Conservation (phyloP, 2,888 invertebrate species). For the Sturmia bella region DNA sequence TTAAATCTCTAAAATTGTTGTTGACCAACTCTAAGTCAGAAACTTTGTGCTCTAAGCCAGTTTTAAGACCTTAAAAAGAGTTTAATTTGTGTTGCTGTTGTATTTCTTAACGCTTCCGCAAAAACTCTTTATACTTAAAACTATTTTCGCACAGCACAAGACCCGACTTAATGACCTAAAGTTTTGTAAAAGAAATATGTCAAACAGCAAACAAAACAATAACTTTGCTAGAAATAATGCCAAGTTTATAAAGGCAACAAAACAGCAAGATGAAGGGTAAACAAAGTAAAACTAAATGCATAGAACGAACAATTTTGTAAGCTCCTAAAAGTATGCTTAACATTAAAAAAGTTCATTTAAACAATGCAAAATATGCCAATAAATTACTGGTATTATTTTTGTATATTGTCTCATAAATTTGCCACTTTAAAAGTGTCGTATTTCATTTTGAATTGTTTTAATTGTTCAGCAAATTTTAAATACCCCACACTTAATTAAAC, state of each 20-base stretch:
- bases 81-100: no score
- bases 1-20: no score
- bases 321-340: slow-evolving; percentile 49
- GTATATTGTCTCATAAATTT: not conserved
- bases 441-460: slow-evolving; percentile 14
- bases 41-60: no score
- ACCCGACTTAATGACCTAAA: slow-evolving; percentile 47
- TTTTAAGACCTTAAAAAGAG: no score
- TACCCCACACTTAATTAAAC: slow-evolving; percentile 48
- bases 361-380: slow-evolving; percentile 19
- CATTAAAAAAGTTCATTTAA: slow-evolving; percentile 29
- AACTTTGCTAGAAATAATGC: slow-evolving; percentile 35
- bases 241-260: slow-evolving; percentile 19
- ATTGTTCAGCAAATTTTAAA: not conserved
- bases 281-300: not conserved
- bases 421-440: not conserved
- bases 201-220: slow-evolving; percentile 19
- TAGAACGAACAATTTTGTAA: slow-evolving; percentile 19
- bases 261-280: not conserved
- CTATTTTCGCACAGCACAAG: not conserved
- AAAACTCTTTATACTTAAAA: not conserved
- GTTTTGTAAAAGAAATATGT: slow-evolving; percentile 37
- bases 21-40: no score
- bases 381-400: slow-evolving; percentile 22
- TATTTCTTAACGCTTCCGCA: no score